Percentiles rank a stretch among this genome's conserved stretches.
These are phyloP conservation scores for Cataglyphis altisquamis DNA, from an alignment of 2,888 invertebrate genomes.

Conservation along the genomic window DNA sequence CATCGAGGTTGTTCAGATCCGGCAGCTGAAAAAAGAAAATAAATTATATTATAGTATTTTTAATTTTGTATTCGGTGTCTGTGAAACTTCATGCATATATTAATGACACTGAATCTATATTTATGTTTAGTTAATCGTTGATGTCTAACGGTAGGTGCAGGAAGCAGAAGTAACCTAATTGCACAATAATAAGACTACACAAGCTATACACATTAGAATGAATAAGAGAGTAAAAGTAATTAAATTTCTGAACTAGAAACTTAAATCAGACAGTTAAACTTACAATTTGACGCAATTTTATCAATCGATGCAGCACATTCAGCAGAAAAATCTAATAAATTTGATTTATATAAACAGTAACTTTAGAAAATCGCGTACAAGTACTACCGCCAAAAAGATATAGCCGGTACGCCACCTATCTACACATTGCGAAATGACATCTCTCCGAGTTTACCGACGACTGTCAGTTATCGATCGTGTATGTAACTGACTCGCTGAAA, in stretches of 20 bases:
- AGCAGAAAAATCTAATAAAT: constrained; percentile 2
- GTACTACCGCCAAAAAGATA: background rate
- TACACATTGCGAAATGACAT: constrained; percentile 23
- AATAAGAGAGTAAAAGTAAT: background rate
- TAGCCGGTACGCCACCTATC: constrained; percentile 26
- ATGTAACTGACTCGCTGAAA: constrained; percentile 8
- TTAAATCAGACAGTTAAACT: background rate
- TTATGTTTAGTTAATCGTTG: background rate
- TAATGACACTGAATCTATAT: background rate
- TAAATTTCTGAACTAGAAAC: background rate
- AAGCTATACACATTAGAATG: background rate
- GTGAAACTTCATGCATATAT: background rate
- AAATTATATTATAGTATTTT: background rate
- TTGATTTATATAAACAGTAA: background rate
- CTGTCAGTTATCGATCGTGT: constrained; percentile 22
- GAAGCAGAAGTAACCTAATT: background rate
- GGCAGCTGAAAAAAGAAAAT: constrained; percentile 79
- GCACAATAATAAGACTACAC: background rate
- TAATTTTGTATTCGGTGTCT: background rate
- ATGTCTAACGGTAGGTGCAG: background rate
- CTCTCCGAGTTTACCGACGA: constrained; percentile 47
- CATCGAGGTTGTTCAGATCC: constrained; percentile 83
- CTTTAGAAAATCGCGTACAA: background rate
- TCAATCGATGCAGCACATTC: background rate
- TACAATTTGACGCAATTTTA: background rate